phyloP scores from a whole-genome alignment of 1,140 invertebrate genomes.

The Druon quercuslanigerum region DNA sequence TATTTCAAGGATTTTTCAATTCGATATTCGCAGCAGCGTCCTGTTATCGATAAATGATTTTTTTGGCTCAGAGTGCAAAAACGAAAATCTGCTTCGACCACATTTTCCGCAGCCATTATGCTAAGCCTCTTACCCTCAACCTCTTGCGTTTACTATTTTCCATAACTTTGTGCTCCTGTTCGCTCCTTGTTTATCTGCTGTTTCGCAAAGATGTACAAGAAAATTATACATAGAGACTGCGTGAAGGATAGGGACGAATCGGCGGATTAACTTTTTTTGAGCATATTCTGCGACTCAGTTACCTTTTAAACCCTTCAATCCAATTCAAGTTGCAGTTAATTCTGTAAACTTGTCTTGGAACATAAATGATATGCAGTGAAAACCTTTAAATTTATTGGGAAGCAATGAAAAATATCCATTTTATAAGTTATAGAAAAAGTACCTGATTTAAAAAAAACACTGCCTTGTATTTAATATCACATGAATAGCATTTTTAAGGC shows the following conservation, averaged over 20 bases:
- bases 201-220: not conserved
- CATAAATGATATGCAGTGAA: too few relatives aligned
- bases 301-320: too few relatives aligned
- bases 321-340: too few relatives aligned
- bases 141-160: not conserved
- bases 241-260: too few relatives aligned
- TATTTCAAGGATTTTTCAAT: conserved; percentile 21
- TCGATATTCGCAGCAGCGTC: not conserved
- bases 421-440: too few relatives aligned
- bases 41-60: conserved; percentile 23
- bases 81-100: conserved; percentile 9
- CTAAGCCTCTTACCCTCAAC: not conserved
- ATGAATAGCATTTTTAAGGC: too few relatives aligned
- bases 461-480: too few relatives aligned
- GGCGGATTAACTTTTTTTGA: not conserved
- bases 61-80: not conserved
- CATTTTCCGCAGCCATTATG: not conserved
- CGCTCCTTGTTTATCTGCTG: not conserved
- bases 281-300: too few relatives aligned
- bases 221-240: not conserved
- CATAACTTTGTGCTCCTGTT: not conserved
- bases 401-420: too few relatives aligned
- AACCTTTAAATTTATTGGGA: too few relatives aligned
- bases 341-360: too few relatives aligned
- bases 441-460: too few relatives aligned